Base-by-base conservation (phyloP, 2,113 vertebrate genomes). In the Raphicerus campestris region DNA sequence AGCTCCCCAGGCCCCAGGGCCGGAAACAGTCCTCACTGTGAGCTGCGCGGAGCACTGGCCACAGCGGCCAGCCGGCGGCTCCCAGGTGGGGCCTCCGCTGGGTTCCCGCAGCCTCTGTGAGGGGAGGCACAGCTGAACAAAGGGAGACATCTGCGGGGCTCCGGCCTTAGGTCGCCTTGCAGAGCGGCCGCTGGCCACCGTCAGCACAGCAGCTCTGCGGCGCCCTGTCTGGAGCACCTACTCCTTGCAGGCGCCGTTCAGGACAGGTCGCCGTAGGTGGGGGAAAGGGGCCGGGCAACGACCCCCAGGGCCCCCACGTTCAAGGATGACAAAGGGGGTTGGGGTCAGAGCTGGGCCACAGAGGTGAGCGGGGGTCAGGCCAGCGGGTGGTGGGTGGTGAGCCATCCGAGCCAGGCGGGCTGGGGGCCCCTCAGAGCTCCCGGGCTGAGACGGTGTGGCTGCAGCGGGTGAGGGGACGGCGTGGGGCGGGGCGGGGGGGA, bases 161-260 rank as follows among this genome's bases (percentile, higher is more conserved):
- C 3, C 0, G 5, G 32, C 0, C 70, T 45, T 3, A 7, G 2
- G 15, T 9, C 1, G 1, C 61, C 87, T 26, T 1, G 1, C 8
- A 0, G 49, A 55, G 24, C 6, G 6, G 86, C 26, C n/a, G 10
- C 32, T 2, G 66, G 28, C 8, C 24, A 26, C 63, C 90, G 26
- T 13, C 19, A 0, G 10, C 78, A 3, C 17, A 7, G 8, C 6
- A 0, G 61, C 60, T 20, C 42, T 6, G 1, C 28, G 16, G 22
- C 1, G 26, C 24, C 56, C 13, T 7, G 24, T 49, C 63, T 24
- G 14, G 15, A 7, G 5, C 16, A 3, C 81, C 30, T 6, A 1
- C 53, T 75, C 7, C 2, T 10, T 15, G 63, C 39, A 10, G 66
- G 42, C 0, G 7, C 47, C 14, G 1, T 3, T 26, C 14, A 9